Evolutionary conservation across 2,797 vertebrate genomes (phyloP).

Genomic region (Peromyscus attwateri): DNA sequence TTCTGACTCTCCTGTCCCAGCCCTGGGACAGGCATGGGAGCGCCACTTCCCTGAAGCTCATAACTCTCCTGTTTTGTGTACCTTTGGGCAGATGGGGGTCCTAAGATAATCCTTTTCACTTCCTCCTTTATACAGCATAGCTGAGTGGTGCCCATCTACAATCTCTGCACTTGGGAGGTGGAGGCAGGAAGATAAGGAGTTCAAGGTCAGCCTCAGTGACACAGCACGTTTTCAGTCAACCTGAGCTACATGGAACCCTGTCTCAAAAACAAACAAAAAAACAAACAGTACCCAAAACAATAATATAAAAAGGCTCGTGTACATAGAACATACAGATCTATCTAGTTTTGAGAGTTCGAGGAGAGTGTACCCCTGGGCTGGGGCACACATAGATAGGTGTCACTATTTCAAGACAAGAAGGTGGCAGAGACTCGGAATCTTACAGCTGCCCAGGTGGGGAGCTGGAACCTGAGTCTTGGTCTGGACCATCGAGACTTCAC

Average conservation of each 20-base stretch:
- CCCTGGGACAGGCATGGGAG: background rate
- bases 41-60: background rate
- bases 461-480: background rate
- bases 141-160: background rate
- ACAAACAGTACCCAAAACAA: background rate
- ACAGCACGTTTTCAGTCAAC: background rate
- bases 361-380: too few species aligned
- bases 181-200: background rate
- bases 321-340: too few species aligned
- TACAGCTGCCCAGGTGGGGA: background rate
- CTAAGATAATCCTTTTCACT: background rate
- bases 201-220: background rate
- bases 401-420: background rate
- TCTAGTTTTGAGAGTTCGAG: background rate
- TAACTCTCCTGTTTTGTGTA: slow-evolving; percentile 5
- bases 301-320: background rate
- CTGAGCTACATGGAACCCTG: background rate
- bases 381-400: background rate
- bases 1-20: background rate
- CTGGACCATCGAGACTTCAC: background rate
- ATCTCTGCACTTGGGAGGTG: background rate
- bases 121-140: background rate
- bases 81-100: background rate
- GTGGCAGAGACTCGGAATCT: background rate
- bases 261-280: background rate